Conservation (phyloP, 2,113 vertebrate genomes). For the Girardinichthys multiradiatus region DNA sequence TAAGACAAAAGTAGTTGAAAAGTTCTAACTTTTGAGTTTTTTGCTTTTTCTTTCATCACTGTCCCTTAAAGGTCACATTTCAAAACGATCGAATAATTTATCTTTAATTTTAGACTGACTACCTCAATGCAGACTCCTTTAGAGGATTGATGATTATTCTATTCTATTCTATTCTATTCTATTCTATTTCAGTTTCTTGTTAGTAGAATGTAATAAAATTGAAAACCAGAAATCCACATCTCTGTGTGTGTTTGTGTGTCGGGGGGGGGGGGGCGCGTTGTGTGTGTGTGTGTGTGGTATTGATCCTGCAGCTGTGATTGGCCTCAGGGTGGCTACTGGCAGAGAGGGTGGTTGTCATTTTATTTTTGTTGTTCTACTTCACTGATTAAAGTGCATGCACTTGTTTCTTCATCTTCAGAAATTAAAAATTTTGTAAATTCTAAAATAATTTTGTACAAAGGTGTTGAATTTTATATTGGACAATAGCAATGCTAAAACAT, state of each 20-base stretch:
- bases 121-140: too few species aligned
- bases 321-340: slow-evolving; percentile 76
- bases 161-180: neutral
- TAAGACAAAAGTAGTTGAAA: too few species aligned
- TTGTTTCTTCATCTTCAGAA: neutral
- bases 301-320: slow-evolving; percentile 62
- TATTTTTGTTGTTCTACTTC: slow-evolving; percentile 5
- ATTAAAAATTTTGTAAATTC: neutral
- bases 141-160: too few species aligned
- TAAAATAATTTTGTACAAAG: neutral
- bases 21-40: too few species aligned
- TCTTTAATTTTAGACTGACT: too few species aligned
- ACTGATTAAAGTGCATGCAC: neutral
- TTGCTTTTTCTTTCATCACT: too few species aligned
- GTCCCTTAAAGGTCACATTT: too few species aligned
- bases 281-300: slow-evolving; percentile 37
- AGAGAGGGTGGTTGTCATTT: slow-evolving; percentile 17
- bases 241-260: too few species aligned
- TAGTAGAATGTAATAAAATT: too few species aligned
- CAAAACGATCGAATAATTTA: too few species aligned
- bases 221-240: too few species aligned
- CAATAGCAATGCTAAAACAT: too few species aligned
- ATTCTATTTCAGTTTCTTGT: neutral
- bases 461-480: neutral
- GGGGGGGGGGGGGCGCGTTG: slow-evolving; percentile 18